Conservation (phyloP, 2,113 vertebrate genomes). For the Agapornis roseicollis region DNA sequence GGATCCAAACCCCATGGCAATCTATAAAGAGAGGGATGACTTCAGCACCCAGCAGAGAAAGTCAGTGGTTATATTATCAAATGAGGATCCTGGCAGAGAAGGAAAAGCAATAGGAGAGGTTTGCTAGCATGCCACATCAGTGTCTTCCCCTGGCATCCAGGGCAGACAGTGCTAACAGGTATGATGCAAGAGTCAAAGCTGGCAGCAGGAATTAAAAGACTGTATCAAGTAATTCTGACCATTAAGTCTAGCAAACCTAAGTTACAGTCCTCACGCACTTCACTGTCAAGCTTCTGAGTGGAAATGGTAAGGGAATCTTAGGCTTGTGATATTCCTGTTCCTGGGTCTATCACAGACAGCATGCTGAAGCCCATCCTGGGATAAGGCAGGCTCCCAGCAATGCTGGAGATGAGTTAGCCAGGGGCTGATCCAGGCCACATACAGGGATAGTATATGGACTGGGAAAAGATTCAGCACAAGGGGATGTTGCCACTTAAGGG, state of each 20-base stretch:
- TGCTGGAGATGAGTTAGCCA: neutral
- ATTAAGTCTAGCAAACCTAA: neutral
- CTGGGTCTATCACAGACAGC: neutral
- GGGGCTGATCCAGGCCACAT: neutral
- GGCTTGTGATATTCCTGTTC: neutral
- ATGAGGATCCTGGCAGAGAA: neutral
- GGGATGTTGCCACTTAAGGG: neutral
- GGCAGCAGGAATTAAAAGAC: neutral
- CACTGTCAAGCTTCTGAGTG: neutral
- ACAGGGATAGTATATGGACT: neutral
- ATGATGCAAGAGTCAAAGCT: neutral
- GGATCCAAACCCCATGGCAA: neutral
- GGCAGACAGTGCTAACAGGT: neutral
- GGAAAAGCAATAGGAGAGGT: neutral
- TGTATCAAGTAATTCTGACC: neutral
- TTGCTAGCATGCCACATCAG: neutral
- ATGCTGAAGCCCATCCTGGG: neutral
- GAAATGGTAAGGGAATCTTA: neutral
- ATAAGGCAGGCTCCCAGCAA: rapidly evolving
- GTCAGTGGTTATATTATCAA: neutral
- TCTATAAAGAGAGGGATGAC: neutral
- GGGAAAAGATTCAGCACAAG: neutral
- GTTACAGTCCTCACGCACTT: neutral
- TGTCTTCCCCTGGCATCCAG: neutral
- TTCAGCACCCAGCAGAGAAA: neutral